Percentiles rank a stretch among this genome's conserved stretches.
Conservation (phyloP, 2,797 vertebrate genomes). For the Brotula barbata region DNA sequence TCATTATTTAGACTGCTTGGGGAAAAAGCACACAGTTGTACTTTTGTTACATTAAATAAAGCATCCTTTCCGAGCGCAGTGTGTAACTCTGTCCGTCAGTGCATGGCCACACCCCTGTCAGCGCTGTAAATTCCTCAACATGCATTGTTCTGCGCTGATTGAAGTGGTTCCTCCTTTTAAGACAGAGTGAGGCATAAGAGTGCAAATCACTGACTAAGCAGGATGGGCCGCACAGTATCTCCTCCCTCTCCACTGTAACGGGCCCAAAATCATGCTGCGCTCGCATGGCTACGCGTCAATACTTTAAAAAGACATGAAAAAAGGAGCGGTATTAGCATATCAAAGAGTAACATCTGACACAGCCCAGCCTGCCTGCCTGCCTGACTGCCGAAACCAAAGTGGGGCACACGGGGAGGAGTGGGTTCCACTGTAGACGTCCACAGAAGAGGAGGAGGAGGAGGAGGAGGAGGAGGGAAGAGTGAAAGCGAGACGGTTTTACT, state of each 20-base stretch:
- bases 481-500: conserved; percentile 16
- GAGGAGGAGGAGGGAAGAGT: conserved; percentile 25
- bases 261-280: conserved; percentile 14
- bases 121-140: not conserved
- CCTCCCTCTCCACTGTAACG: conserved; percentile 6
- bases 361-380: conserved; percentile 13
- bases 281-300: conserved; percentile 24
- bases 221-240: not conserved
- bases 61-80: not conserved
- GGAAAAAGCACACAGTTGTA: not conserved
- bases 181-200: not conserved
- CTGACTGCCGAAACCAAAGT: conserved; percentile 19
- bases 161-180: conserved; percentile 11
- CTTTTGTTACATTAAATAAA: not conserved
- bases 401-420: not conserved
- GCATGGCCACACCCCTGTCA: not conserved
- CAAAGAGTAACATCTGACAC: conserved; percentile 53
- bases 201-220: conserved; percentile 45
- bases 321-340: conserved; percentile 51
- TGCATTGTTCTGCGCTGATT: conserved; percentile 25
- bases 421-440: not conserved
- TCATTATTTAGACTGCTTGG: not conserved
- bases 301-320: conserved; percentile 32
- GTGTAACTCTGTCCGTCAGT: not conserved
- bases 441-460: conserved; percentile 1